Evolutionary conservation across 2,797 vertebrate species (phyloP), one percentile per base, ranked within the genome.

Genomic region (Malacoraja senta): DNA sequence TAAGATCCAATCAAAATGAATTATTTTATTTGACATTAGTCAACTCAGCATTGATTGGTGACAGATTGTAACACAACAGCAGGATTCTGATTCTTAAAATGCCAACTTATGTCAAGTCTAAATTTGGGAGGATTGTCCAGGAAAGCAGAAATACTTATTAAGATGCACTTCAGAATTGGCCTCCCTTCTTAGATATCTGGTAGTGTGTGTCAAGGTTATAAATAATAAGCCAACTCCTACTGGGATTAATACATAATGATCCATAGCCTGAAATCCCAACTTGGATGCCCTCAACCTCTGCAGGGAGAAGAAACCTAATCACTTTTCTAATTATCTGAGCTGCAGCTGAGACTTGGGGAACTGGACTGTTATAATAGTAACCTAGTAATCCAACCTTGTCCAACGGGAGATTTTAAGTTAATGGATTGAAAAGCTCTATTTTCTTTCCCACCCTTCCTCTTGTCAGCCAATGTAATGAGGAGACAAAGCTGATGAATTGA

Each of bases 241-340:
- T 88, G 84, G 84, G 84, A 88, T 32, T 88, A 68, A n/a, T 88
- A 68, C 63, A 88, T 88, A 88, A 88, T 88, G 84, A 88, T 68
- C 84, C 84, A 88, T 88, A 68, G 84, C 61, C 61, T 88, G 63
- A 88, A 88, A 88, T 88, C 84, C 84, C 84, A 88, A 88, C 84
- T 88, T 88, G 84, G 84, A 88, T 88, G 84, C 84, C 84, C 84
- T 88, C 84, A 88, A 88, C 84, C 84, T 88, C 84, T 88, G 84
- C 84, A 68, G 84, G 84, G 84, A 88, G 84, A 88, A 88, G 84
- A 88, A 88, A 88, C 84, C 84, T 88, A 88, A 88, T 88, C 84
- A 88, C 84, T 68, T 53, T 53, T 53, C 44, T 88, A 88, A 88
- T 88, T 88, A 88, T 88, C 17, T 68, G 84, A 88, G 84, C 84